Conservation (phyloP, 1,140 invertebrate species). For the Thaumetopoea pityocampa region DNA sequence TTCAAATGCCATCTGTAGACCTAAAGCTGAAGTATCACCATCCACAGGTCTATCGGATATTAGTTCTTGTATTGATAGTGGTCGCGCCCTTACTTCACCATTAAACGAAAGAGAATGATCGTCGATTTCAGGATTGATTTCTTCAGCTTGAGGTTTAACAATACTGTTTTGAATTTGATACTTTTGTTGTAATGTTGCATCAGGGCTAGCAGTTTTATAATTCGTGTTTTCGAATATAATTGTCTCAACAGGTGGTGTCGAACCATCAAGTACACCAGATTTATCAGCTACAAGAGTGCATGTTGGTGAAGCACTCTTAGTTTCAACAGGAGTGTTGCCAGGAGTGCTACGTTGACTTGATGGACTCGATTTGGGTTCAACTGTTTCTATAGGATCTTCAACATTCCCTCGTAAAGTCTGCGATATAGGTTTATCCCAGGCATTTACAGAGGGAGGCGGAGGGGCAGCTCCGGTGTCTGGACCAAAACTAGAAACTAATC, state of each 20-base stretch:
- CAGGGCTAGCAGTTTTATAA: conserved; percentile 81
- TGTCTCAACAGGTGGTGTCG: conserved; percentile 88
- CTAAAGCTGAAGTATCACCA: conserved; percentile 42
- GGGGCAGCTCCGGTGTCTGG: conserved; percentile 72
- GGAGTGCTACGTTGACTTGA: conserved; percentile 79
- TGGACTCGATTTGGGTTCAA: conserved; percentile 66
- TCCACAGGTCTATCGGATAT: conserved; percentile 61
- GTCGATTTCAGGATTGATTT: conserved; percentile 56
- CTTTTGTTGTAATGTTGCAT: conserved; percentile 79
- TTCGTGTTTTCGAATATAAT: conserved; percentile 96
- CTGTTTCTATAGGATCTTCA: conserved; percentile 61
- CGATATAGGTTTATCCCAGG: conserved; percentile 90
- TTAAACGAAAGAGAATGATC: conserved; percentile 56
- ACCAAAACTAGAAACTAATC: conserved; percentile 43
- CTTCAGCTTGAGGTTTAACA: conserved; percentile 55
- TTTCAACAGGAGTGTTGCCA: conserved; percentile 72
- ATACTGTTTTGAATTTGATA: conserved; percentile 71
- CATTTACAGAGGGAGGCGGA: conserved; percentile 83
- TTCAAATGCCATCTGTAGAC: conserved; percentile 65
- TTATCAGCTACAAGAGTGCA: conserved; percentile 56
- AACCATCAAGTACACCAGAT: conserved; percentile 80
- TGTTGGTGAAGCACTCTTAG: conserved; percentile 50
- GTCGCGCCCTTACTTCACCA: conserved; percentile 55
- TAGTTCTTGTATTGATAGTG: conserved; percentile 66
- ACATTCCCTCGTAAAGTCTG: conserved; percentile 77